Base-by-base conservation (phyloP, 2,797 vertebrate genomes). In the Aphelocoma californica region DNA sequence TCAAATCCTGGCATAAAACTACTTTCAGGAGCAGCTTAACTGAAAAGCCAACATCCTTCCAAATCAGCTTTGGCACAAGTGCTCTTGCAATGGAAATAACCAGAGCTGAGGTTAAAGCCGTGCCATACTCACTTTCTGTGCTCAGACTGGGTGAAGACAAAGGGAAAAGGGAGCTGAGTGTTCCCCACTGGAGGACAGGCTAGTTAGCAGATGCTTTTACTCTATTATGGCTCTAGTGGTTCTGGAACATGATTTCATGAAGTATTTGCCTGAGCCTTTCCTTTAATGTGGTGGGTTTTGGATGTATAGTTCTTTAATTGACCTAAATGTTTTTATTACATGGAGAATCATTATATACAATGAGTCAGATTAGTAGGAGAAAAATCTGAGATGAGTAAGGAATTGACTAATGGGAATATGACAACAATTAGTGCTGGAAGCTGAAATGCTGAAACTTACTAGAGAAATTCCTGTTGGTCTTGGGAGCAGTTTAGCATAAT, bases 391-490 rank as follows among this genome's bases (percentile, higher is more conserved):
- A 74, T 94, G 78, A 88, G 57, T 88, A 96, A 94, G 58, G 58
- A 92, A 86, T 73, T 93, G 90, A 62, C 51, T 93, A 66, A 75
- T 57, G 26, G 32, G 38, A 28, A 31, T 70, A 58, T 70, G 82
- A 50, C 36, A 96, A 18, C 42, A 92, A 42, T 92, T 81, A 88
- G 31, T 47, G 26, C 70, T 88, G 70, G 82, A 75, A 90, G 77
- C 19, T 9, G 32, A 91, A 90, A 50, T 81, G 34, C 34, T 88
- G 60, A 62, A 88, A 71, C 51, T 86, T 95, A 73, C 10, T 73
- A 32, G 80, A 86, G 58, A 90, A 90, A 88, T 75, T 93, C 50
- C 28, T 91, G 18, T 84, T 94, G 66, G 74, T 86, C 56, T 95
- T 86, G 60, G 56, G 86, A 73, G 31, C 24, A 73, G 62, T 72